Evolutionary conservation across 2,113 vertebrate species (phyloP).

Genomic region (Syrrhaptes paradoxus): DNA sequence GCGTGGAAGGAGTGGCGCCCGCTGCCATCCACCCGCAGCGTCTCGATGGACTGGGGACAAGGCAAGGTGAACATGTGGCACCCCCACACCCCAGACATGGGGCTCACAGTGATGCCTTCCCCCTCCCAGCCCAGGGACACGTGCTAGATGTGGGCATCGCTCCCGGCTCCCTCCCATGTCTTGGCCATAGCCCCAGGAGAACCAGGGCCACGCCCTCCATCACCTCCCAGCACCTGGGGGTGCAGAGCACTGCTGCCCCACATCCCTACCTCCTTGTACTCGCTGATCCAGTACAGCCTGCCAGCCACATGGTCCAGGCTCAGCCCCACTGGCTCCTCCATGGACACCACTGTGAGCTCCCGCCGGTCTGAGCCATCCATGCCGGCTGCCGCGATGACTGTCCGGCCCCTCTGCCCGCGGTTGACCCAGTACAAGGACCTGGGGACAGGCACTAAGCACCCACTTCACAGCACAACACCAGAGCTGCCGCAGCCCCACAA

Average conservation of each 20-base stretch:
- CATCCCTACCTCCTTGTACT: constrained; percentile 80
- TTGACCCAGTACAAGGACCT: constrained; percentile 91
- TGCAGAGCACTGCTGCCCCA: neutral
- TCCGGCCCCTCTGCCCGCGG: constrained; percentile 61
- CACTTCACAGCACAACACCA: constrained; percentile 66
- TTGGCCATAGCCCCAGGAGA: neutral
- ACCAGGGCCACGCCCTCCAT: neutral
- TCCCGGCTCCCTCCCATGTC: neutral
- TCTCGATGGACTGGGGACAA: constrained; percentile 84
- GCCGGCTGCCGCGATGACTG: constrained; percentile 82
- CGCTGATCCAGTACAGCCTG: constrained; percentile 90
- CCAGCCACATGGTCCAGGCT: constrained; percentile 79
- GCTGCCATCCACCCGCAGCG: constrained; percentile 78
- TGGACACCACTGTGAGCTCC: constrained; percentile 74
- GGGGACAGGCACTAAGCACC: neutral
- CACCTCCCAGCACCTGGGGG: neutral
- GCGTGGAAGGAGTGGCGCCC: constrained; percentile 78
- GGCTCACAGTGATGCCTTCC: neutral
- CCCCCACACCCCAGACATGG: fast-evolving
- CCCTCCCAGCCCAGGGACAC: neutral
- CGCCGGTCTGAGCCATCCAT: constrained; percentile 86
- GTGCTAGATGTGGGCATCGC: neutral
- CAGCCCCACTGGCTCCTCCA: constrained; percentile 81
- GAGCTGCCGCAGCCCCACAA: neutral
- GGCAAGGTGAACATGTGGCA: neutral